phyloP scores from a whole-genome alignment of 2,888 invertebrate genomes.

The Sympetrum striolatum region DNA sequence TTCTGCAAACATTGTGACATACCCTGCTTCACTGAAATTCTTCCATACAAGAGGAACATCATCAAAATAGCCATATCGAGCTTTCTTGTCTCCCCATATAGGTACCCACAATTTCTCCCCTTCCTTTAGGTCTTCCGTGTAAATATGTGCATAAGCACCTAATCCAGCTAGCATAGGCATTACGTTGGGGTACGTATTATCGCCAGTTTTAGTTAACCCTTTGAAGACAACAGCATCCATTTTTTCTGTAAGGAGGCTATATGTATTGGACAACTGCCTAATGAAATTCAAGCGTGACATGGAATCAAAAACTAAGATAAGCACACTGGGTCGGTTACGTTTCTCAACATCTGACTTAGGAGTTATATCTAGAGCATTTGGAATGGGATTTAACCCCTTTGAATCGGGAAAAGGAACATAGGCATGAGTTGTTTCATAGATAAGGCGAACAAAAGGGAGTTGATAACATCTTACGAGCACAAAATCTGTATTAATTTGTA shows the following conservation, averaged over 20 bases:
- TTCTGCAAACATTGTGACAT: conserved; percentile 59
- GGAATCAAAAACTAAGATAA: conserved; percentile 59
- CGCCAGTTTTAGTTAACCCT: conserved; percentile 62
- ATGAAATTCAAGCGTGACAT: conserved; percentile 58
- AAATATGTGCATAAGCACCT: neutral
- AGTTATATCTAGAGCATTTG: neutral
- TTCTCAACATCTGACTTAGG: neutral
- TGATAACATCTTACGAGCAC: conserved; percentile 51
- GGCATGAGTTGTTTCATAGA: conserved; percentile 52
- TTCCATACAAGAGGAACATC: conserved; percentile 59
- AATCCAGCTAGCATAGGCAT: conserved; percentile 59
- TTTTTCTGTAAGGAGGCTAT: conserved; percentile 53
- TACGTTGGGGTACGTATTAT: conserved; percentile 64
- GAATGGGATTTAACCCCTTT: neutral
- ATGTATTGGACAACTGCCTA: conserved; percentile 56
- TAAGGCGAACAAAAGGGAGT: conserved; percentile 47
- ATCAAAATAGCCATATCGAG: conserved; percentile 52
- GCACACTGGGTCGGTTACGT: conserved; percentile 52
- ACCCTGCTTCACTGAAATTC: conserved; percentile 56
- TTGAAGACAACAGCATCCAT: conserved; percentile 55
- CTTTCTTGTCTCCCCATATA: conserved; percentile 57
- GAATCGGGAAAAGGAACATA: conserved; percentile 46
- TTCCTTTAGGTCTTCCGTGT: conserved; percentile 56
- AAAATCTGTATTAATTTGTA: conserved; percentile 49
- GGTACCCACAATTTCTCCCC: conserved; percentile 48